Base-by-base conservation (phyloP, 2,888 invertebrate species). In the Corythucha ciliata region DNA sequence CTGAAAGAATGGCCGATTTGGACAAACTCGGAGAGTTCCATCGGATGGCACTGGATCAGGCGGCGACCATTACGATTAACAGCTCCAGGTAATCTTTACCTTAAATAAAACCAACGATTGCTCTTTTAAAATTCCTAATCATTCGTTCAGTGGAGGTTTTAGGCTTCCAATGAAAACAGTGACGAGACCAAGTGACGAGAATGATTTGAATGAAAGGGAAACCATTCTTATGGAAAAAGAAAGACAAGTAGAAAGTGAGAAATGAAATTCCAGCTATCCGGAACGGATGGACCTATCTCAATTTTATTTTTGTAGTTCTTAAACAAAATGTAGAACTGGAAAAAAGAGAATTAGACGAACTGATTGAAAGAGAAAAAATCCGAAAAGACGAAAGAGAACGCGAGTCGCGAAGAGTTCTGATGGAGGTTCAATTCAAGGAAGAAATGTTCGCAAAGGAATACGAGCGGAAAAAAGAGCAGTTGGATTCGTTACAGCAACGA, bases 21-120 rank as follows among this genome's bases (percentile, higher is more conserved):
- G 42, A 54, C n/a, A 53, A 59, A 25, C 26, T 59, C 29, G 48
- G 52, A 25, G 58, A 59, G 22, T 53, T 57, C 24, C 58, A 59
- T 42, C 26, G 51, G 29, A 26, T 52, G 3, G 54, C 55, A 2
- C 40, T 59, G 39, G 54, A 57, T 20, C 58, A 59, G 29, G 54
- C 52, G 5, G 48, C 56, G 2, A 49, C 39, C 42, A 44, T 56
- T 7, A 50, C 57, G n/a, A 3, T 55, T n/a, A 29, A 8, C 12
- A 8, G 8, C 29, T 29, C 10, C 10, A 29, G 8, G 29, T 29
- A 29, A 29, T 12, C 10, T 29, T 29, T 29, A 12, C 10, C 10
- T 29, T 29, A 29, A 29, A 10, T 29, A 29, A 29, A 12, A n/a
- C n/a, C n/a, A n/a, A n/a, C n/a, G 29, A 10, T 10, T 29, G 29